Evolutionary conservation across 2,888 invertebrate genomes (phyloP), one percentile per base, ranked within the genome.

Genomic region (Heliconius aoede): DNA sequence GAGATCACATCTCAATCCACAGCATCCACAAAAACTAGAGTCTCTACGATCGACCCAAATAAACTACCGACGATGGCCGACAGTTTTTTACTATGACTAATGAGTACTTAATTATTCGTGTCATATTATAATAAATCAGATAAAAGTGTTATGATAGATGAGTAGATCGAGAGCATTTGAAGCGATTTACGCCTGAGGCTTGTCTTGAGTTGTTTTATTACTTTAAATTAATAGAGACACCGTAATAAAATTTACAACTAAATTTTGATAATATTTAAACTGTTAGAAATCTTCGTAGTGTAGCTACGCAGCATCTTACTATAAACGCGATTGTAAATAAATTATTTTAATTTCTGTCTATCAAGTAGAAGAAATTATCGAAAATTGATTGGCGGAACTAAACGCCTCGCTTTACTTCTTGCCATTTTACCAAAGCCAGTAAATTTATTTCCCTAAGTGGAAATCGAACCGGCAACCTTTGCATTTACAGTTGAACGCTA

Each of bases 41-140:
- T 69, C 69, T 55, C 55, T 55, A 55, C 30, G 15, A 51, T 58
- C 65, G 74, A 67, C 74, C 74, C 67, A 67, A 68, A 74, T 74
- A n/a, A 55, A 55, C 55, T 36, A 67, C 67, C 24, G 64, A 32
- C n/a, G 64, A 64, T 36, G 65, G 24, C 36, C n/a, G 36, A 28
- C 30, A 28, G 9, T 30, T 64, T 51, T 69, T 69, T 69, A 55
- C 40, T 26, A 60, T 60, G 13, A 72, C 72, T 72, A 72, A 72
- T 72, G 60, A 72, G 36, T 72, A 36, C 61, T 72, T 72, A 72
- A 72, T 72, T 72, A 60, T 61, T 72, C 72, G 24, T 36, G 36
- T 36, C 40, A 72, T 72, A 21, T 58, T 58, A 72, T 72, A 21
- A 36, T 58, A 72, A 60, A 61, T 55, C 51, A 69, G 51, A 69